These are phyloP conservation scores for Petroica traversi DNA, from an alignment of 2,113 vertebrate genomes.

Conservation along the genomic window DNA sequence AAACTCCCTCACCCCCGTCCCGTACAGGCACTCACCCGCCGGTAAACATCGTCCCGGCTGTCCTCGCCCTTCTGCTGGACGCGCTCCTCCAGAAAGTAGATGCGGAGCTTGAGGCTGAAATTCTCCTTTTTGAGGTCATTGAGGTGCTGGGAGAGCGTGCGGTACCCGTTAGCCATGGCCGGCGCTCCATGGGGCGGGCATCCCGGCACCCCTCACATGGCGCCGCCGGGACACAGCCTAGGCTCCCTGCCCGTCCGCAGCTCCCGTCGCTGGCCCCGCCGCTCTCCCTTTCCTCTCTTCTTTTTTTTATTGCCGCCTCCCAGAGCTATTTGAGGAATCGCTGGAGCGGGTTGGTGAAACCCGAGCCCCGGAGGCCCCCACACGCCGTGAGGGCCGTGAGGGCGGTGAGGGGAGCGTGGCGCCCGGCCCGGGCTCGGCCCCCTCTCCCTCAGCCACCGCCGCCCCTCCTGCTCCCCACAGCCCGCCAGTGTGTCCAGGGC, in stretches of 20 bases:
- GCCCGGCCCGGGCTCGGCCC: neutral
- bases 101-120: slow-evolving; percentile 97
- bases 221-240: neutral
- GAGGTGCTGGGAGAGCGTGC: slow-evolving; percentile 97
- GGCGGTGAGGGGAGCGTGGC: neutral
- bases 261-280: neutral
- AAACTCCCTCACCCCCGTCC: neutral
- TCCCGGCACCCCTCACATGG: slow-evolving; percentile 73
- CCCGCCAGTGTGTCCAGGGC: neutral
- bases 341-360: slow-evolving; percentile 80
- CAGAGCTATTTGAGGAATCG: slow-evolving; percentile 87
- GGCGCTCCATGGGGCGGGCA: slow-evolving; percentile 67
- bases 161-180: slow-evolving; percentile 92
- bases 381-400: neutral
- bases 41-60: slow-evolving; percentile 85
- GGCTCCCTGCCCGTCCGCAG: neutral
- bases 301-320: neutral
- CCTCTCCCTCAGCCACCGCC: neutral
- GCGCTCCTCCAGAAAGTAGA: slow-evolving; percentile 97
- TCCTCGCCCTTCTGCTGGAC: slow-evolving; percentile 92
- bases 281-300: slow-evolving; percentile 60
- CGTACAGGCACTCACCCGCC: slow-evolving; percentile 76
- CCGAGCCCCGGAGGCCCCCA: slow-evolving; percentile 64
- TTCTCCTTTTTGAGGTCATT: slow-evolving; percentile 99
- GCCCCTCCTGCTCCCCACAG: neutral